phyloP scores from a whole-genome alignment of 2,797 vertebrate genomes.

The Salarias fasciatus region DNA sequence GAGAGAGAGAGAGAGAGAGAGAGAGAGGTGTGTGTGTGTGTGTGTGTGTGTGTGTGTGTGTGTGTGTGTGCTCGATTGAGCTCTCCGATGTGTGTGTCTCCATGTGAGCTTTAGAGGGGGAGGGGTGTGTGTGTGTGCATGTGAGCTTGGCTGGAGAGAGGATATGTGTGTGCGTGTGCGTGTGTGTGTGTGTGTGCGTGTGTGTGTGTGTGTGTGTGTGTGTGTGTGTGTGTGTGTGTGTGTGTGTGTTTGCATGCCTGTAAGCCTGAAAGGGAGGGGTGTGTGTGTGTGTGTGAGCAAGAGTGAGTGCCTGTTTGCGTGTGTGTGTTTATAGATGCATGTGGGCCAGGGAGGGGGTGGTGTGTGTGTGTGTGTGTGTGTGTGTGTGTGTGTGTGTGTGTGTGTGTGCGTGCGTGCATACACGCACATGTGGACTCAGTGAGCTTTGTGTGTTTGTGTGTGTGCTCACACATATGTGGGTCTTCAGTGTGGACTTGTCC shows the following conservation, averaged over 20 bases:
- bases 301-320: constrained; percentile 30
- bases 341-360: constrained; percentile 34
- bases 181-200: constrained; percentile 54
- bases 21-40: constrained; percentile 7
- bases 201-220: constrained; percentile 50
- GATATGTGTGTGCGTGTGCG: constrained; percentile 68
- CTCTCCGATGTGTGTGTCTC: constrained; percentile 44
- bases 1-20: constrained; percentile 39
- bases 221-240: constrained; percentile 60
- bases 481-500: constrained; percentile 68
- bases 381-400: too few relatives aligned
- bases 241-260: constrained; percentile 15
- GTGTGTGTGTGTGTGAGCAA: constrained; percentile 11
- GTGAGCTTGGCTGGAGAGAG: too few relatives aligned
- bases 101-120: constrained; percentile 55
- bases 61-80: constrained; percentile 59
- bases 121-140: constrained; percentile 57
- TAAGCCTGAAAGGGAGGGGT: too few relatives aligned
- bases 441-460: too few relatives aligned
- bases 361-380: constrained; percentile 25
- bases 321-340: constrained; percentile 30
- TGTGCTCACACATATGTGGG: constrained; percentile 68
- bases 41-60: constrained; percentile 29
- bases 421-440: too few relatives aligned
- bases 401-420: background rate